These are phyloP conservation scores for Toxotes lorentzi DNA, from an alignment of 2,797 vertebrate species.

Conservation along the genomic window DNA sequence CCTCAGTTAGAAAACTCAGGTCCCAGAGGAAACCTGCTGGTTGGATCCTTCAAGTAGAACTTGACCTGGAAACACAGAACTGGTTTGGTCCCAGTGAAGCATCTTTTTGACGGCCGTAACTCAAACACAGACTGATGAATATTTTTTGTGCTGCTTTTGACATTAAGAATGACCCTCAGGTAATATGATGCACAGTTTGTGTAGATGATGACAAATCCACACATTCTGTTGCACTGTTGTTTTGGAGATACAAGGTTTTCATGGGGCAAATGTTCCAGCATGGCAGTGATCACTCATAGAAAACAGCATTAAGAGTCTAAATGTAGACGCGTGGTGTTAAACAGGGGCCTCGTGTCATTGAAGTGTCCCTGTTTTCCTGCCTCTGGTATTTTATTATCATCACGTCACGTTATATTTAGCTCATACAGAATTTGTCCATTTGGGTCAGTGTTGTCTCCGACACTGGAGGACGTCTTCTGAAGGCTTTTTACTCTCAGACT, in stretches of 20 bases:
- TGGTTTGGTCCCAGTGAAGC: not conserved
- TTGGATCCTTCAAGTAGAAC: conserved; percentile 7
- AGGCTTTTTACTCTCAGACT: conserved; percentile 37
- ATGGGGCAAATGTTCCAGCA: not conserved
- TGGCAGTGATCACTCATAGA: not conserved
- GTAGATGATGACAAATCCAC: too few species aligned
- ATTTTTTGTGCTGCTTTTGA: not conserved
- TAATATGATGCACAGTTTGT: too few species aligned
- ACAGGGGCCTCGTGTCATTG: not conserved
- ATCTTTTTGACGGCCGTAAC: not conserved
- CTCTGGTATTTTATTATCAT: conserved; percentile 28
- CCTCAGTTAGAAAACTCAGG: not conserved
- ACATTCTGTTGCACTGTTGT: too few species aligned
- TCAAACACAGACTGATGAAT: not conserved
- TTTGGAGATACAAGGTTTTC: not conserved
- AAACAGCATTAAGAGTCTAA: not conserved
- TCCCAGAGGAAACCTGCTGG: conserved; percentile 8
- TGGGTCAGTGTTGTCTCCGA: conserved; percentile 39
- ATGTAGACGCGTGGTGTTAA: not conserved
- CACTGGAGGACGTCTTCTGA: not conserved
- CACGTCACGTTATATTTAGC: conserved; percentile 56
- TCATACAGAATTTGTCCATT: conserved; percentile 46
- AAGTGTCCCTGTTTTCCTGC: conserved; percentile 17
- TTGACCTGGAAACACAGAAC: conserved; percentile 26
- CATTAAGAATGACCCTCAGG: too few species aligned